A percentile compares a stretch with the other conserved stretches of the same genome.
Conservation (phyloP, 30 jellyfish, hydroid and myxozoan genomes). For the Hydra vulgaris region DNA sequence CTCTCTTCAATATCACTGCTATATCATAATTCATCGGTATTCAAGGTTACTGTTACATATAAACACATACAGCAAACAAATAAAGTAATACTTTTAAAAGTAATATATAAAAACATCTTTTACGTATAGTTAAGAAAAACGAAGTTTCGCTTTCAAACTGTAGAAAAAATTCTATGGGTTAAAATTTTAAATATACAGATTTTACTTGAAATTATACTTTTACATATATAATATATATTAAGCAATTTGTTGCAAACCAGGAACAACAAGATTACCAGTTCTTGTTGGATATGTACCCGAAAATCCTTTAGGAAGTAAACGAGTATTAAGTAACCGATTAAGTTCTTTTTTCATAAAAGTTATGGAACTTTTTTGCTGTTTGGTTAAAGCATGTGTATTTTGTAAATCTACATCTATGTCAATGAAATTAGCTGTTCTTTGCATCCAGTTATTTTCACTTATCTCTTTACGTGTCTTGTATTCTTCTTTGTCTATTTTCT, state of each 20-base stretch:
- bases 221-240: not conserved
- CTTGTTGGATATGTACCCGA: constrained; percentile 73
- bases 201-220: not conserved
- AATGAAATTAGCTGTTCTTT: constrained; percentile 57
- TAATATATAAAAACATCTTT: too few relatives aligned
- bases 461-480: constrained; percentile 41
- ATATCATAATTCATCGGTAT: too few relatives aligned
- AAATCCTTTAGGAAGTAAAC: constrained; percentile 67
- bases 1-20: too few relatives aligned
- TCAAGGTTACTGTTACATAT: too few relatives aligned
- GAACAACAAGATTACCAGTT: constrained; percentile 40
- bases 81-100: too few relatives aligned
- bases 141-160: too few relatives aligned
- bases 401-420: constrained; percentile 51
- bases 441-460: constrained; percentile 44
- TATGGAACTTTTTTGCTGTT: constrained; percentile 7
- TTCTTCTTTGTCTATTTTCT: constrained; percentile 58
- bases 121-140: too few relatives aligned
- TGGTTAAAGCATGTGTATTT: constrained; percentile 9
- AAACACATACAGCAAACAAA: too few relatives aligned
- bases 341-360: constrained; percentile 29
- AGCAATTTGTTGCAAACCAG: not conserved
- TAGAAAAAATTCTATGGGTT: too few relatives aligned
- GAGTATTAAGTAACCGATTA: constrained; percentile 24
- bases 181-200: too few relatives aligned